Percentiles rank a stretch among this genome's conserved stretches.
Conservation (phyloP, 2,113 vertebrate genomes). For the Ochotona princeps region DNA sequence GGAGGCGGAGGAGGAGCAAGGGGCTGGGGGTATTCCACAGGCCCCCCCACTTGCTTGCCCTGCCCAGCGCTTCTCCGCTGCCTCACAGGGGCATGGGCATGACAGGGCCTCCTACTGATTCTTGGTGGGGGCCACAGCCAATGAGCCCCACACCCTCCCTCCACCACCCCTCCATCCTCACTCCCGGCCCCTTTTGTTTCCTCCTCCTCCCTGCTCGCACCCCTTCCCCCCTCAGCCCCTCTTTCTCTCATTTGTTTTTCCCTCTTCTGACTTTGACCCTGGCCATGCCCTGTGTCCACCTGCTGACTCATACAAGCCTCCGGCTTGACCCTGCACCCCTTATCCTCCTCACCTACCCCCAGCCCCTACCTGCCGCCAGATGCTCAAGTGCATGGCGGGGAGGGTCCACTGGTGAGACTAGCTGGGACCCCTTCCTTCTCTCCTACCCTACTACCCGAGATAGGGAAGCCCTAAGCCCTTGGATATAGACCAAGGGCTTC, state of each 20-base stretch:
- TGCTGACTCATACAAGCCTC: not conserved
- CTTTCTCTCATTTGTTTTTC: not conserved
- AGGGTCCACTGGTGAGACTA: too few species aligned
- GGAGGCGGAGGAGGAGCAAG: not conserved
- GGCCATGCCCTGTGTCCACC: not conserved
- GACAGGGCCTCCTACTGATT: not conserved
- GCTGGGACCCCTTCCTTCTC: too few species aligned
- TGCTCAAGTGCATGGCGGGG: too few species aligned
- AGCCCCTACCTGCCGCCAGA: not conserved
- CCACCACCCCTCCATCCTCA: not conserved
- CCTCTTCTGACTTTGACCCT: not conserved
- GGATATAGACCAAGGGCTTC: not conserved
- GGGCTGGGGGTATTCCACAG: too few species aligned
- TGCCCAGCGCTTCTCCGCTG: not conserved
- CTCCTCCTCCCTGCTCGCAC: not conserved
- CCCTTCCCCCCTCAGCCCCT: accelerated
- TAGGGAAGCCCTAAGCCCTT: not conserved
- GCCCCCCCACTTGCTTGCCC: too few species aligned
- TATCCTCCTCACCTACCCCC: not conserved
- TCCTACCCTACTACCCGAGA: not conserved
- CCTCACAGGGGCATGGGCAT: not conserved
- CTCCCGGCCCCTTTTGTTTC: too few species aligned
- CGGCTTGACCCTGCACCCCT: accelerated
- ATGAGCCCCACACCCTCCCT: too few species aligned
- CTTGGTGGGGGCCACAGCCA: not conserved